Base-by-base conservation (phyloP, 2,797 vertebrate genomes). In the Scarus forsteni region DNA sequence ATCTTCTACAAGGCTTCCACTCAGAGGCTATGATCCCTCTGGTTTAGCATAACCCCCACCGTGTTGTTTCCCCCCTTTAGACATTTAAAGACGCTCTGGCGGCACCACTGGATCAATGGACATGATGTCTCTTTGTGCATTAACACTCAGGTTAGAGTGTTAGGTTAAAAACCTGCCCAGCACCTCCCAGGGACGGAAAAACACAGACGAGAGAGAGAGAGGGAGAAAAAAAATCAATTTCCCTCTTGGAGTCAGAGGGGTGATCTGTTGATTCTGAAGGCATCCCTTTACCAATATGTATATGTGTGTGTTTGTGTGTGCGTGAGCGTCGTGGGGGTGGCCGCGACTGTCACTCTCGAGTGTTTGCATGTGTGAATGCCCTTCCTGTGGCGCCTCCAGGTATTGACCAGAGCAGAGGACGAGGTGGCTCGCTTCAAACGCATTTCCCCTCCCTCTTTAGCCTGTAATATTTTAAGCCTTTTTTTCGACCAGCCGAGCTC, bases 121-220 rank as follows among this genome's bases (percentile, higher is more conserved):
- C 96, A 96, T 95, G 94, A 95, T 97, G 94, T 95, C 92, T 96
- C 96, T 93, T 94, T 94, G 94, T 95, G 94, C 96, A 94, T 95
- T 96, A 97, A 95, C 96, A 93, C 95, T 94, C 95, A 86, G 96
- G 95, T 96, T 96, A 96, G 93, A 95, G 94, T 95, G 95, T 96
- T 96, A 96, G 96, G 96, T 98, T 98, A 98, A 96, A 96, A 94
- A 96, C 94, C 95, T 95, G 95, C 94, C 93, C 92, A 93, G 91
- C 94, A 94, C 94, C 94, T 95, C 93, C 88, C 66, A 11, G 64
- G 46, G 60, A 49, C 48, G 58, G 63, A 69, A 62, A 53, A 57
- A 55, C n/a, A 68, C 65, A 50, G 45, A 56, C 52, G 54, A 16
- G 15, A n/a, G 7, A 61, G 8, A 38, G 75, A 53, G 42, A 69